phyloP scores from a whole-genome alignment of 1,140 invertebrate species.

The Melitaea cinxia region DNA sequence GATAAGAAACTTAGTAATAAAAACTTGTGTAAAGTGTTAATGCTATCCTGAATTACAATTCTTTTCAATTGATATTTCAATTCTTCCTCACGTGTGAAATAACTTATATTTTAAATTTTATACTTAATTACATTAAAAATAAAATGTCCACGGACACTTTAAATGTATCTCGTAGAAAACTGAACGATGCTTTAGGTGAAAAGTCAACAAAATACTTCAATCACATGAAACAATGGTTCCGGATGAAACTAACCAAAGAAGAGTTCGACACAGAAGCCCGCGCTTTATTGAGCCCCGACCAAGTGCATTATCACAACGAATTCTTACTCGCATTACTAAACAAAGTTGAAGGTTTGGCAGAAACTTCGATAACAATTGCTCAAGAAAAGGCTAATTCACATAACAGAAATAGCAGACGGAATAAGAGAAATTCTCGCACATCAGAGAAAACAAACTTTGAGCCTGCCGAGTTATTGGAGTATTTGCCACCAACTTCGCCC shows the following conservation, averaged over 20 bases:
- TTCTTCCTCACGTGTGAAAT: no score
- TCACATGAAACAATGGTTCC: slow-evolving; percentile 88
- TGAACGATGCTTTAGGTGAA: slow-evolving; percentile 84
- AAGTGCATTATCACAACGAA: slow-evolving; percentile 91
- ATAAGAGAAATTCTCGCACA: slow-evolving; percentile 83
- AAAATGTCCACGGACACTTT: slow-evolving; percentile 72
- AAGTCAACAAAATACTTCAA: slow-evolving; percentile 86
- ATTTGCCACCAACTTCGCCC: slow-evolving; percentile 73
- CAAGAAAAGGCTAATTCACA: slow-evolving; percentile 80
- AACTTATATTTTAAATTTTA: no score
- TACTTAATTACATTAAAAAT: no score
- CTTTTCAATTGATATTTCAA: no score
- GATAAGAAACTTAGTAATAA: no score
- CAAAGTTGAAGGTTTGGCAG: slow-evolving; percentile 85
- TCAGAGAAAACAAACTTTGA: slow-evolving; percentile 82
- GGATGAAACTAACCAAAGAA: slow-evolving; percentile 89
- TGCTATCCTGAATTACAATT: no score
- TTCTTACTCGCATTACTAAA: slow-evolving; percentile 91
- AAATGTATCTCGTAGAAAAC: slow-evolving; percentile 82
- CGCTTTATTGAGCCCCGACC: slow-evolving; percentile 85
- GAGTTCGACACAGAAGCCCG: slow-evolving; percentile 90
- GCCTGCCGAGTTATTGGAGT: slow-evolving; percentile 81
- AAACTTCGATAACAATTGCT: slow-evolving; percentile 81
- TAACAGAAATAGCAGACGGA: slow-evolving; percentile 79
- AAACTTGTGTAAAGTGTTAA: no score